These are phyloP conservation scores for Graptemys geographica DNA, from an alignment of 2,797 vertebrate genomes.

Conservation along the genomic window DNA sequence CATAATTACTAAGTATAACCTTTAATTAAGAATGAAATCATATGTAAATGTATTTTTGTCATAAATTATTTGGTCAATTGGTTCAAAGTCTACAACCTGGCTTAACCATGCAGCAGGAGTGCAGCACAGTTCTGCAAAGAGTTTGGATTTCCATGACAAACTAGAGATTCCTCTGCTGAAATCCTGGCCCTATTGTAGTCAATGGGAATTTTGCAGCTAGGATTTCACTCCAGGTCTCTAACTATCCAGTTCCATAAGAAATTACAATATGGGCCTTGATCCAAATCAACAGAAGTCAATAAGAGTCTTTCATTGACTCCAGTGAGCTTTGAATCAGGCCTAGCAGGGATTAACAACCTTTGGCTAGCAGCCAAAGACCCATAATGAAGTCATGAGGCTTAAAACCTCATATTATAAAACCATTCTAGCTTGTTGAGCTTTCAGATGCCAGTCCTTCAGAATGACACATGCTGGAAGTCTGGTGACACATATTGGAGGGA, in stretches of 20 bases:
- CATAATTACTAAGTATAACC: background rate
- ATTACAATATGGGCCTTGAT: accelerated
- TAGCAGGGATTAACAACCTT: no score
- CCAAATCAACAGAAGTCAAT: background rate
- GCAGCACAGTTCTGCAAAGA: background rate
- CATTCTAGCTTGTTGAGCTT: background rate
- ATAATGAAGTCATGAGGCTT: background rate
- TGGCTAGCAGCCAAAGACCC: background rate
- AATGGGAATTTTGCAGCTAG: background rate
- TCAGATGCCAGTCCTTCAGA: background rate
- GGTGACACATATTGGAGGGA: background rate
- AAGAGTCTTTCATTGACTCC: background rate
- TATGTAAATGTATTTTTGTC: background rate
- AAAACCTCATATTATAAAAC: background rate
- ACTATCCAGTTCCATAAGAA: background rate
- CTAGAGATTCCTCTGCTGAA: background rate
- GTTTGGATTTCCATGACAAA: background rate
- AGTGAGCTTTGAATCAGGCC: background rate
- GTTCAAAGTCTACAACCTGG: background rate
- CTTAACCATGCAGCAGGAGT: background rate
- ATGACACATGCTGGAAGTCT: background rate
- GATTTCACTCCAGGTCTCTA: background rate
- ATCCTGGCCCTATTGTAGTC: background rate
- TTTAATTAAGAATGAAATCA: background rate
- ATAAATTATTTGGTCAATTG: background rate